Conservation (phyloP, 2,797 vertebrate genomes). For the Chrysocyon brachyurus region DNA sequence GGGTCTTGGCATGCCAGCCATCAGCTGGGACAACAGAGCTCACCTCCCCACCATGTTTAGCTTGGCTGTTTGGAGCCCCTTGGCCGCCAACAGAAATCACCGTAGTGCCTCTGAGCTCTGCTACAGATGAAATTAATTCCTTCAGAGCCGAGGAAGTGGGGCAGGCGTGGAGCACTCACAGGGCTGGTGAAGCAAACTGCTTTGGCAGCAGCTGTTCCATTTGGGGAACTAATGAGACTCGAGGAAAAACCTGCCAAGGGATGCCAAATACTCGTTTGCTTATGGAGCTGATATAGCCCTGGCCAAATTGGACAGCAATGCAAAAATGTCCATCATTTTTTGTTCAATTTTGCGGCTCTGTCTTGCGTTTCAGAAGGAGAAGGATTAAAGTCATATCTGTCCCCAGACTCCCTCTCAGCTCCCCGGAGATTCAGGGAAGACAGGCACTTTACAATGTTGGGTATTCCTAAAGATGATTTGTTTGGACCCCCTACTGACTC, state of each 20-base stretch:
- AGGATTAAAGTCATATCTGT: neutral
- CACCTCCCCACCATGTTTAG: slow-evolving; percentile 40
- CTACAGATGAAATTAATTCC: slow-evolving; percentile 69
- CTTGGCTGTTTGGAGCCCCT: slow-evolving; percentile 65
- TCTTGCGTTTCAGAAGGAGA: neutral
- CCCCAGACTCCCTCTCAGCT: neutral
- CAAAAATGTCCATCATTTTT: slow-evolving; percentile 64
- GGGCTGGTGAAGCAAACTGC: neutral
- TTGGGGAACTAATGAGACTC: slow-evolving; percentile 78
- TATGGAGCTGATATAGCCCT: neutral
- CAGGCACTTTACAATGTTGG: neutral
- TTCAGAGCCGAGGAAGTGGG: neutral
- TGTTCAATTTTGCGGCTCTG: slow-evolving; percentile 52
- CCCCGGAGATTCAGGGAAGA: neutral
- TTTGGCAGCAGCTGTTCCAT: slow-evolving; percentile 79
- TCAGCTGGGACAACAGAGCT: neutral
- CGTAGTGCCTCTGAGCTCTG: slow-evolving; percentile 45
- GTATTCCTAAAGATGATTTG: neutral
- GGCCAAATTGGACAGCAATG: slow-evolving; percentile 41
- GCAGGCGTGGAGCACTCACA: neutral
- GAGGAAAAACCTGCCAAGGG: slow-evolving; percentile 57
- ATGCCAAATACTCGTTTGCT: slow-evolving; percentile 56
- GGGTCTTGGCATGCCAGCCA: neutral
- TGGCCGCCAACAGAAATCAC: slow-evolving; percentile 54
- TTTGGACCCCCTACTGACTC: neutral